These are phyloP conservation scores for Microchirus variegatus DNA, from an alignment of 2,797 vertebrate species.

Conservation along the genomic window DNA sequence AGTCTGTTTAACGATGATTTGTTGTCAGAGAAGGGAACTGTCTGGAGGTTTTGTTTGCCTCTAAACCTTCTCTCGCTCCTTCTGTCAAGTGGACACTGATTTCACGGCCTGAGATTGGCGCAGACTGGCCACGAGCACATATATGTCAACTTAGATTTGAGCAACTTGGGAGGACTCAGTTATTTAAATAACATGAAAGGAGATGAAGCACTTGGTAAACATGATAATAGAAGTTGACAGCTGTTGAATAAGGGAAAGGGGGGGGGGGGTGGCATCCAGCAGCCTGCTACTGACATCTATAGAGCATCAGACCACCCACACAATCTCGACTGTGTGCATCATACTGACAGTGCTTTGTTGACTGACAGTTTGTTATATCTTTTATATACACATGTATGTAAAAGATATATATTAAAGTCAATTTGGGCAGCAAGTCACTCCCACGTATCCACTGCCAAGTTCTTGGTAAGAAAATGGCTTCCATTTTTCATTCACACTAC, in stretches of 20 bases:
- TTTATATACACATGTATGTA: slow-evolving; percentile 17
- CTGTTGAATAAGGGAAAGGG: slow-evolving; percentile 23
- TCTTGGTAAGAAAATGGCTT: too few species aligned
- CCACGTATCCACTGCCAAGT: not conserved
- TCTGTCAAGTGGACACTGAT: slow-evolving; percentile 37
- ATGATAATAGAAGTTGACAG: slow-evolving; percentile 68
- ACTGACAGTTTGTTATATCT: slow-evolving; percentile 39
- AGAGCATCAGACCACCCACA: slow-evolving; percentile 56
- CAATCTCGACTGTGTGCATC: slow-evolving; percentile 27
- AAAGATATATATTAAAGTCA: not conserved
- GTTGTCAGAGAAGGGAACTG: slow-evolving; percentile 8
- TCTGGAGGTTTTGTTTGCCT: slow-evolving; percentile 26
- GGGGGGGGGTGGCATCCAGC: not conserved
- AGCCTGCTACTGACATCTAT: slow-evolving; percentile 51
- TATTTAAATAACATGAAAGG: slow-evolving; percentile 60
- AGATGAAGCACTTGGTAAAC: slow-evolving; percentile 56
- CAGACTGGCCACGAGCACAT: slow-evolving; percentile 49
- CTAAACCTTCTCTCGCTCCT: slow-evolving; percentile 25
- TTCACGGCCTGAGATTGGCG: slow-evolving; percentile 31
- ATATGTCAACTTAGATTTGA: slow-evolving; percentile 60
- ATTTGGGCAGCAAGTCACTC: not conserved
- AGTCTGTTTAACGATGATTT: not conserved
- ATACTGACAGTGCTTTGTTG: slow-evolving; percentile 54
- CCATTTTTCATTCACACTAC: too few species aligned
- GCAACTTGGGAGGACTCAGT: slow-evolving; percentile 45